These are phyloP conservation scores for Megamerina dolium DNA, from an alignment of 2,888 invertebrate species.

Conservation along the genomic window DNA sequence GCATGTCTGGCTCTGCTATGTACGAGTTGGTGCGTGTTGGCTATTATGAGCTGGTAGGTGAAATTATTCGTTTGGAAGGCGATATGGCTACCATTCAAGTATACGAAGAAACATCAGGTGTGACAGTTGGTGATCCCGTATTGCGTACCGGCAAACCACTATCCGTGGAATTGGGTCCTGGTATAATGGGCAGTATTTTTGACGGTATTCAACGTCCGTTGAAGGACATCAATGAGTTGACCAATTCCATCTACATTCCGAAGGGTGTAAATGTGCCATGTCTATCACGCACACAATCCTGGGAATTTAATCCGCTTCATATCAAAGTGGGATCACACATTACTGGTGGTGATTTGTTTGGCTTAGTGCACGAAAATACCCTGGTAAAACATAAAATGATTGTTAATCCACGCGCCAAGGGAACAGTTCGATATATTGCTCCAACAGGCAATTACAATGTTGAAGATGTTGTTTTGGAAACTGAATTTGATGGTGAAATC, in stretches of 20 bases:
- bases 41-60: constrained; percentile 95
- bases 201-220: constrained; percentile 99
- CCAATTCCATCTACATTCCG: constrained; percentile 97
- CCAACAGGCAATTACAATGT: constrained; percentile 90
- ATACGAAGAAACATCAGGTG: constrained; percentile 94
- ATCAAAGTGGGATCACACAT: constrained; percentile 95
- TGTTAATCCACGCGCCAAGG: constrained; percentile 89
- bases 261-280: constrained; percentile 97
- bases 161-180: constrained; percentile 97
- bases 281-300: constrained; percentile 69
- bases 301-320: constrained; percentile 88
- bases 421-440: constrained; percentile 93
- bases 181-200: constrained; percentile 98
- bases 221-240: constrained; percentile 90
- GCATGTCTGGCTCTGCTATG: constrained; percentile 99
- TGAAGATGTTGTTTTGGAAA: constrained; percentile 92
- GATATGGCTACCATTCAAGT: constrained; percentile 99
- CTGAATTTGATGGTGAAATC: constrained; percentile 95
- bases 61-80: constrained; percentile 98
- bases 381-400: constrained; percentile 96
- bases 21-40: constrained; percentile 99
- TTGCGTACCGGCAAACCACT: constrained; percentile 97
- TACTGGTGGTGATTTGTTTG: constrained; percentile 97
- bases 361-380: constrained; percentile 93
- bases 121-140: constrained; percentile 99